Conservation (phyloP, 2,113 vertebrate species). For the Procavia capensis region DNA sequence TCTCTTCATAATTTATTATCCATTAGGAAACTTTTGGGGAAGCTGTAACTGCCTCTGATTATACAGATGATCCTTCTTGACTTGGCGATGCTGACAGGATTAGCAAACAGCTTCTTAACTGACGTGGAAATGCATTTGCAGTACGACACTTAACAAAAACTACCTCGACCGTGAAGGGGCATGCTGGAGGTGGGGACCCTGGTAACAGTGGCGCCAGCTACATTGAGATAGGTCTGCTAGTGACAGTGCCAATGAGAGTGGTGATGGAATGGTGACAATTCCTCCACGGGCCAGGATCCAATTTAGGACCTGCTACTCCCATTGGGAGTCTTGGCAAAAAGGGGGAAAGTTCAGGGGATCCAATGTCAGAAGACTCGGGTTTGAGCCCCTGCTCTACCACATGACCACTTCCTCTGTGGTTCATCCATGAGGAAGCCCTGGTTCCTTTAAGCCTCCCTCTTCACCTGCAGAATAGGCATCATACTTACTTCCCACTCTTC, state of each 20-base stretch:
- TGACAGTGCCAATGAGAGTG: neutral
- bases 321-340: neutral
- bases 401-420: too few species aligned
- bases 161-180: neutral
- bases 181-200: neutral
- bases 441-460: neutral
- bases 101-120: neutral
- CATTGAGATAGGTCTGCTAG: accelerated
- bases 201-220: too few species aligned
- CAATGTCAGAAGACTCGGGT: neutral
- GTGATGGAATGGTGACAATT: neutral
- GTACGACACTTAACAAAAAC: neutral
- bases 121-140: neutral
- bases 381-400: neutral
- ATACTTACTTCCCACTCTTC: neutral
- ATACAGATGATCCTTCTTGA: slow-evolving; percentile 13
- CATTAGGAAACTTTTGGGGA: slow-evolving; percentile 75
- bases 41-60: slow-evolving; percentile 47
- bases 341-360: neutral
- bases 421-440: neutral
- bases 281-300: neutral
- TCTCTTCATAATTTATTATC: slow-evolving; percentile 85
- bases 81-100: accelerated
- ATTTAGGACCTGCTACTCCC: neutral
- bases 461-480: neutral